Base-by-base conservation (phyloP, 2,888 invertebrate species). In the Limnephilus auricula region DNA sequence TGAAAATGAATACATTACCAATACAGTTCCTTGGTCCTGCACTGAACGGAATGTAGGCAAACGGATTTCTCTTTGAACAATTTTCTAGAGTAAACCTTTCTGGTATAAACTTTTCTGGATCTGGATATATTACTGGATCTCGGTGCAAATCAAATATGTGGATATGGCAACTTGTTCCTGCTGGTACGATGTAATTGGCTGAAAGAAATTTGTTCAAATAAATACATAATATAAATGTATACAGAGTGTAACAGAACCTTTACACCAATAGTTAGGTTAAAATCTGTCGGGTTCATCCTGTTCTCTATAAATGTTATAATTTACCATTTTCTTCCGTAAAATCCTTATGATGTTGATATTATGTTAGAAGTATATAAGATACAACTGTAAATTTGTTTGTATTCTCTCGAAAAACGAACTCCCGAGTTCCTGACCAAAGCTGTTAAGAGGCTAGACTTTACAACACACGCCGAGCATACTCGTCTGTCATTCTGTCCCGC, bases 21-120 rank as follows among this genome's bases (percentile, higher is more conserved):
- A 93, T 93, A 89, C 93, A 93, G 83, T 93, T 93, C 90, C 93
- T 89, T 40, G 92, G 92, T 37, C 93, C 93, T 2, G 93, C 93
- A n/a, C 93, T 93, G 85, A 93, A 93, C n/a, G 92, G 89, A 84
- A 93, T 91, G 31, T 31, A 91, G 13, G 93, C 80, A 65, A 92
- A 93, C 30, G 93, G 93, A 89, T 91, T 86, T 79, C 93, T 88
- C 25, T 93, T 92, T 6, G 82, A 91, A 5, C 79, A 79, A 79
- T 93, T 92, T 79, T 93, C 93, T n/a, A 89, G 90, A 37, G 91
- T 50, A 90, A 92, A 93, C 32, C 93, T 91, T 85, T 93, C 93
- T 13, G 93, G 93, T 79, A 92, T 92, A 88, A 93, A 93, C 78
- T 90, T 91, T n/a, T 92, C 92, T 15, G 93, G 93, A 25, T 93